Percentiles rank a stretch among this genome's conserved stretches.
These are phyloP conservation scores for Ctena decussata DNA, from an alignment of 2,888 invertebrate species.

Conservation along the genomic window DNA sequence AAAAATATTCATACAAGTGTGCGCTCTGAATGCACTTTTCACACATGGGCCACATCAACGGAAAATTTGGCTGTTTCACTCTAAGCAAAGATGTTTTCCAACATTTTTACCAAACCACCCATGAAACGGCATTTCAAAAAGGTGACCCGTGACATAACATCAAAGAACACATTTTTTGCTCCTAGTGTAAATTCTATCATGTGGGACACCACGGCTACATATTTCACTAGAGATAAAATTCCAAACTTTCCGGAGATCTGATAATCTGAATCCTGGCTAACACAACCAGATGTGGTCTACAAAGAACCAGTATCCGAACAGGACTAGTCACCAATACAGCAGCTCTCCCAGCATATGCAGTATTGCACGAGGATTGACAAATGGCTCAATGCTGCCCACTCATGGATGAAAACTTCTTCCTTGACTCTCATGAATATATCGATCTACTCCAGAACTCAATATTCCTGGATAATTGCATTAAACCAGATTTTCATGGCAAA, in stretches of 20 bases:
- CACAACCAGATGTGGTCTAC: neutral
- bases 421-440: neutral
- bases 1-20: neutral
- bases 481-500: slow-evolving; percentile 6
- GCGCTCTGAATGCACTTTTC: neutral
- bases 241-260: neutral
- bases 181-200: neutral
- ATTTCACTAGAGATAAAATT: neutral
- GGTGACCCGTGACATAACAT: no score
- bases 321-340: neutral
- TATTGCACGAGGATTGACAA: slow-evolving; percentile 4
- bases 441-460: no score
- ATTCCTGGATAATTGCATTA: neutral
- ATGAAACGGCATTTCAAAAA: no score
- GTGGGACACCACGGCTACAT: neutral
- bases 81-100: neutral
- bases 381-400: slow-evolving; percentile 4
- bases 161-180: neutral
- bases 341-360: neutral
- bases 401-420: neutral
- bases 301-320: neutral
- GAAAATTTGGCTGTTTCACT: neutral
- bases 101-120: no score
- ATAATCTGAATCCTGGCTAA: neutral
- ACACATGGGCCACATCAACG: neutral